A percentile compares a stretch with the other conserved stretches of the same genome.
These are phyloP conservation scores for Centrocercus urophasianus DNA, from an alignment of 2,113 vertebrate species.

Conservation along the genomic window DNA sequence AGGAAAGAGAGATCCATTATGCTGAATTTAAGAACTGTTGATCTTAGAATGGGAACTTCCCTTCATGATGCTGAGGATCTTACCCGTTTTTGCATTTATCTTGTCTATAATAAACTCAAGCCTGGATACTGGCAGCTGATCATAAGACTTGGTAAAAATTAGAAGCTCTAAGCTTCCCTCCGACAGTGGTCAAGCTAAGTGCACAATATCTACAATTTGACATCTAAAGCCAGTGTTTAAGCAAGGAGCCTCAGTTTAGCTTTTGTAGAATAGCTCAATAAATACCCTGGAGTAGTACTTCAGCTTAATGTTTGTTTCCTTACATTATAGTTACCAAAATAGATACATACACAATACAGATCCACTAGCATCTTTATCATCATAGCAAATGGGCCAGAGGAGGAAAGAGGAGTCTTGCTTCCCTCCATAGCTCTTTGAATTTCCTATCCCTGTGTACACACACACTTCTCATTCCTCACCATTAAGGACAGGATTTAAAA, in stretches of 20 bases:
- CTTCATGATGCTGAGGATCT: not conserved
- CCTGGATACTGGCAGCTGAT: not conserved
- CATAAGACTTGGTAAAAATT: not conserved
- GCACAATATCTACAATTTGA: not conserved
- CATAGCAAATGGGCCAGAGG: not conserved
- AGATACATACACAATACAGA: conserved; percentile 4
- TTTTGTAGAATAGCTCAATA: not conserved
- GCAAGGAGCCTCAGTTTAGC: not conserved
- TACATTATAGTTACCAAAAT: not conserved
- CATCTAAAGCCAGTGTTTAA: not conserved
- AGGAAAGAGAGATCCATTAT: not conserved
- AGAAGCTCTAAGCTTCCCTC: not conserved
- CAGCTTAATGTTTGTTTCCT: not conserved
- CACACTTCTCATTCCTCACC: not conserved
- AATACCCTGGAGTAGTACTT: not conserved
- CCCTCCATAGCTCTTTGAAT: not conserved
- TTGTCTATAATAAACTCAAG: not conserved
- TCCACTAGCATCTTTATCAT: conserved; percentile 38
- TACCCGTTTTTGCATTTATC: not conserved
- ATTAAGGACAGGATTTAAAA: conserved; percentile 5
- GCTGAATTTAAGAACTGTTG: not conserved
- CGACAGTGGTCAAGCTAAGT: not conserved
- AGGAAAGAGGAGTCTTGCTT: not conserved
- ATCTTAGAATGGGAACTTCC: not conserved
- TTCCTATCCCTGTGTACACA: not conserved